Conservation (phyloP, 2,797 vertebrate genomes). For the Silurus aristotelis region DNA sequence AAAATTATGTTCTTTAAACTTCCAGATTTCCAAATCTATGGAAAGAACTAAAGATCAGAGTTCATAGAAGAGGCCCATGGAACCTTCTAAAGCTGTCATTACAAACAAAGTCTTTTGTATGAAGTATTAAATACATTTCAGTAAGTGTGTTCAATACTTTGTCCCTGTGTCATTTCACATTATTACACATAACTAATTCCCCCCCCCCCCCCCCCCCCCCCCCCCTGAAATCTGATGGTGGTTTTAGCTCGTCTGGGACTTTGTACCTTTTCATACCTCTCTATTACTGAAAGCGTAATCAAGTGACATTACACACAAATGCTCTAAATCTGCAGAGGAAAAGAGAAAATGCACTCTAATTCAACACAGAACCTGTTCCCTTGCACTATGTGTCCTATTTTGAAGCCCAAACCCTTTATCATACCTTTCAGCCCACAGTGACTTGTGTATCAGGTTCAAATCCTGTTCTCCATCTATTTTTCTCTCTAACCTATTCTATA, state of each 20-base stretch:
- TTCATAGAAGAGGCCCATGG: too few relatives aligned
- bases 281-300: slow-evolving; percentile 49
- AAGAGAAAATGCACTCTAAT: slow-evolving; percentile 10
- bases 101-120: too few relatives aligned
- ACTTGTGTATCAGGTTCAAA: slow-evolving; percentile 40
- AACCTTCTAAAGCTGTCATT: too few relatives aligned
- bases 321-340: slow-evolving; percentile 68
- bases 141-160: too few relatives aligned
- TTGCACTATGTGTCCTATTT: slow-evolving; percentile 56
- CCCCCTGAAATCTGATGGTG: slow-evolving; percentile 35
- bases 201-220: too few relatives aligned
- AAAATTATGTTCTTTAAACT: too few relatives aligned
- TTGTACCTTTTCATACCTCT: slow-evolving; percentile 46
- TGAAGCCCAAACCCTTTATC: slow-evolving; percentile 48
- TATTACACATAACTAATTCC: too few relatives aligned
- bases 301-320: slow-evolving; percentile 72
- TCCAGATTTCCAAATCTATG: too few relatives aligned
- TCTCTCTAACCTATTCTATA: background rate
- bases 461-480: slow-evolving; percentile 24
- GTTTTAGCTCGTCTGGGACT: slow-evolving; percentile 35
- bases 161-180: too few relatives aligned
- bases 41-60: too few relatives aligned
- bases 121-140: too few relatives aligned
- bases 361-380: background rate
- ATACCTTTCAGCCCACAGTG: slow-evolving; percentile 19